These are phyloP conservation scores for Venustaconcha ellipsiformis DNA, from an alignment of 1,140 invertebrate species.

Conservation along the genomic window DNA sequence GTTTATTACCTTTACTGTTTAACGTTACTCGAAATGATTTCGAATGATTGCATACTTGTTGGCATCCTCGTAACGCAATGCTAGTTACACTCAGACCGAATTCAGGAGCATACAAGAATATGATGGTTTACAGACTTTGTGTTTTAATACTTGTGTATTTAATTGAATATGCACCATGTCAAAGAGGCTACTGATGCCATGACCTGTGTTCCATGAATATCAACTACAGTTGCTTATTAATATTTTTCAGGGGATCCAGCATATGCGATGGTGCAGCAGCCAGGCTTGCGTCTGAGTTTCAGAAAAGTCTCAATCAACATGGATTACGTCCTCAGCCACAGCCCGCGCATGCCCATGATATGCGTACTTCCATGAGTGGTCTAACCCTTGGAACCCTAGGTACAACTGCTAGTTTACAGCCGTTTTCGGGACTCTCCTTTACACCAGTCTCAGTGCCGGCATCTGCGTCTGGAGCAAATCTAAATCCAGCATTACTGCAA, in stretches of 20 bases:
- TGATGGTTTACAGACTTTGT: too few relatives aligned
- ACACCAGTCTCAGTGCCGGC: conserved; percentile 10
- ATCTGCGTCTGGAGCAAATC: conserved; percentile 5
- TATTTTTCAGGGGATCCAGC: conserved; percentile 22
- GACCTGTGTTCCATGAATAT: too few relatives aligned
- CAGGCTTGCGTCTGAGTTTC: conserved; percentile 18
- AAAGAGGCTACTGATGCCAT: too few relatives aligned
- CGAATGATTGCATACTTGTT: too few relatives aligned
- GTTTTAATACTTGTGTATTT: too few relatives aligned
- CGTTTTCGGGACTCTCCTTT: conserved; percentile 18
- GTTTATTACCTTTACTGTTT: too few relatives aligned
- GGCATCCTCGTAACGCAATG: too few relatives aligned
- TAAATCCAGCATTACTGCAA: conserved; percentile 43
- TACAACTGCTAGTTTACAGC: conserved; percentile 18
- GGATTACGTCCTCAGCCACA: conserved; percentile 20
- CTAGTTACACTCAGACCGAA: too few relatives aligned
- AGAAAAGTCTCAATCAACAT: conserved; percentile 14
- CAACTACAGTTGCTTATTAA: background rate
- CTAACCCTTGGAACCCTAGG: conserved; percentile 6
- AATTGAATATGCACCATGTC: too few relatives aligned
- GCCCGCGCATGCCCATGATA: conserved; percentile 20
- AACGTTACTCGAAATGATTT: too few relatives aligned
- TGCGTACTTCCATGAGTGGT: conserved; percentile 1
- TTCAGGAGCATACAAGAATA: too few relatives aligned
- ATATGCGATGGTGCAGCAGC: conserved; percentile 14